These are phyloP conservation scores for Cerastoderma edule DNA, from an alignment of 2,888 invertebrate species.

Conservation along the genomic window DNA sequence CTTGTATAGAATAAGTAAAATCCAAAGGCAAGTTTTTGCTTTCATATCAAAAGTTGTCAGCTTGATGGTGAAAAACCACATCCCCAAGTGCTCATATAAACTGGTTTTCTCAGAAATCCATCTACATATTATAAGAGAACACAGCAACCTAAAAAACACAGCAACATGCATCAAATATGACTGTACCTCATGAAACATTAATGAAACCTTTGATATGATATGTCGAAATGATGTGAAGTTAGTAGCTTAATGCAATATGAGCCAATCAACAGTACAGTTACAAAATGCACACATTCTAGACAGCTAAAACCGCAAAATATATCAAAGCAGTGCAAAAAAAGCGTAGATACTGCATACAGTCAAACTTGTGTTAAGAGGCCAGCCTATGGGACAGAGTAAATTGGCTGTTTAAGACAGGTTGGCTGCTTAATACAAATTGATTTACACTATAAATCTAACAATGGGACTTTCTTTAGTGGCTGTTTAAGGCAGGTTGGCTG, in stretches of 20 bases:
- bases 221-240: slow-evolving; percentile 59
- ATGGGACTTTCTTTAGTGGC: too few species aligned
- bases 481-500: too few species aligned
- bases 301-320: slow-evolving; percentile 3
- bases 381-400: too few species aligned
- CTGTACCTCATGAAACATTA: slow-evolving; percentile 19
- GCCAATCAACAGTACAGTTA: slow-evolving; percentile 39
- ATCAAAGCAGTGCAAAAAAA: slow-evolving; percentile 22
- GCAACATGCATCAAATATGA: slow-evolving; percentile 51
- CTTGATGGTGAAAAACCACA: background rate
- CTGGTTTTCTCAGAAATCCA: too few species aligned
- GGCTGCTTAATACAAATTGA: too few species aligned
- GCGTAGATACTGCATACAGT: too few species aligned
- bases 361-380: too few species aligned
- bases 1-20: too few species aligned
- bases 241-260: slow-evolving; percentile 42
- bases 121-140: too few species aligned
- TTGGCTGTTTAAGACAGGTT: too few species aligned
- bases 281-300: slow-evolving; percentile 24
- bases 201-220: slow-evolving; percentile 47
- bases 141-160: slow-evolving; percentile 8
- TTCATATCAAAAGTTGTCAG: slow-evolving; percentile 11
- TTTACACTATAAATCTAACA: too few species aligned
- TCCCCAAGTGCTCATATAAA: background rate
- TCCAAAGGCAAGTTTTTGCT: too few species aligned